Conservation (phyloP, 2,797 vertebrate species). For the Linurgus olivaceus region DNA sequence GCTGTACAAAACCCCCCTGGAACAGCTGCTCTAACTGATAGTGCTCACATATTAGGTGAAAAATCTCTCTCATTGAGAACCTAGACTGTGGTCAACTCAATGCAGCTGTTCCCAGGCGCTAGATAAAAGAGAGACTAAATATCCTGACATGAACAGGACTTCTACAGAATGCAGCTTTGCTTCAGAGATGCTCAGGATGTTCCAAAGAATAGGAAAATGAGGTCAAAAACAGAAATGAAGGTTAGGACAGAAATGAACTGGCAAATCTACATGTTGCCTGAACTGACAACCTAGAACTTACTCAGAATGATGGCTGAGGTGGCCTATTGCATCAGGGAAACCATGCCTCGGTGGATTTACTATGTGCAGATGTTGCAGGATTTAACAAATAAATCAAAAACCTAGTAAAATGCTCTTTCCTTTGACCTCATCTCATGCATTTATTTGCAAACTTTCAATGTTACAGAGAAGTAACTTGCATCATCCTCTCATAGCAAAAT, state of each 20-base stretch:
- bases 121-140: neutral
- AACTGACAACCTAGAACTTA: neutral
- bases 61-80: neutral
- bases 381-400: neutral
- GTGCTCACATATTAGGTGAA: neutral
- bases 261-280: neutral
- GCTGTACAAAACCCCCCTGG: neutral
- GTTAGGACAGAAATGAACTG: neutral
- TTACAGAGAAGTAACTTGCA: neutral
- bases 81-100: neutral
- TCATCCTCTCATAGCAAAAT: neutral
- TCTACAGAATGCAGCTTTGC: neutral
- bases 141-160: neutral
- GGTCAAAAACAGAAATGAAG: neutral
- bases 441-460: neutral
- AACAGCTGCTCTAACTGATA: neutral
- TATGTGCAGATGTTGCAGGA: neutral
- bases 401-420: neutral
- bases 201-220: neutral
- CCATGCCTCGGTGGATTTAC: neutral
- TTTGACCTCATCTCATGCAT: neutral
- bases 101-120: neutral
- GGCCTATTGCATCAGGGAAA: neutral
- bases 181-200: neutral
- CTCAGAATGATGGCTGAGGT: neutral